Conservation (phyloP, 2,113 vertebrate species). For the Engystomops pustulosus region DNA sequence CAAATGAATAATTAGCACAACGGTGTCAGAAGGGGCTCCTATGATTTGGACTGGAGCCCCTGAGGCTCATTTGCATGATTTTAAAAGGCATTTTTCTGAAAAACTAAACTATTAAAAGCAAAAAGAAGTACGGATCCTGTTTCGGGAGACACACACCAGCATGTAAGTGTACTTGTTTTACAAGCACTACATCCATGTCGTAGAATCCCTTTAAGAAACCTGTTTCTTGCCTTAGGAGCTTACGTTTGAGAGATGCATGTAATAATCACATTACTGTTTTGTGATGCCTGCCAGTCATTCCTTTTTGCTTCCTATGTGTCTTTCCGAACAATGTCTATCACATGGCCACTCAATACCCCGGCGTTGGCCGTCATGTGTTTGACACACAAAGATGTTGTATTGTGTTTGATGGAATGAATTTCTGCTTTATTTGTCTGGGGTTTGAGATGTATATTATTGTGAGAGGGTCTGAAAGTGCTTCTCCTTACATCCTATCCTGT, state of each 20-base stretch:
- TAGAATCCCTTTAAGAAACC: background rate
- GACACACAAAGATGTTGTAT: conserved; percentile 38
- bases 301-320: background rate
- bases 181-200: too few species aligned
- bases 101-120: too few species aligned
- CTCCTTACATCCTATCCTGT: conserved; percentile 33
- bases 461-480: conserved; percentile 46
- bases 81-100: too few species aligned
- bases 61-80: too few species aligned
- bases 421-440: conserved; percentile 29
- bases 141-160: too few species aligned
- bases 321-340: background rate
- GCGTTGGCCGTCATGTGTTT: conserved; percentile 37
- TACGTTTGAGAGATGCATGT: background rate
- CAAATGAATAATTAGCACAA: too few species aligned
- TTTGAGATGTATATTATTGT: conserved; percentile 32
- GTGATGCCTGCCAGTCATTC: background rate
- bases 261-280: background rate
- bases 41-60: too few species aligned
- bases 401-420: conserved; percentile 20
- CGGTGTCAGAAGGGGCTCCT: too few species aligned
- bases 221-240: background rate
- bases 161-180: too few species aligned
- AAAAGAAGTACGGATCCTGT: too few species aligned
- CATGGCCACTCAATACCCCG: background rate